Base-by-base conservation (phyloP, 2,797 vertebrate genomes). In the Cossypha heuglini region DNA sequence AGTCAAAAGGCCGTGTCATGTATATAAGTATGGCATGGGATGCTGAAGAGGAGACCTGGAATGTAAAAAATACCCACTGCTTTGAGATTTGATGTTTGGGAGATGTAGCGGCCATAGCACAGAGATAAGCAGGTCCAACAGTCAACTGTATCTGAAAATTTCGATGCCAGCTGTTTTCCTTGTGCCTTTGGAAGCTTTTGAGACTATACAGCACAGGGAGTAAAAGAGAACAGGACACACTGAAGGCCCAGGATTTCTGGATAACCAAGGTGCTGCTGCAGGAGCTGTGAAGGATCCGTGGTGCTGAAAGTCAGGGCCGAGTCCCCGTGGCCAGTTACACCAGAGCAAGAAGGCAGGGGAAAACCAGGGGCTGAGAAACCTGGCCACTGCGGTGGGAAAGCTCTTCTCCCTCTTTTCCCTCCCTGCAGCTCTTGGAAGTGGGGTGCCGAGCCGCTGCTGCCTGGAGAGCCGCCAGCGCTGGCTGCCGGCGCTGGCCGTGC, bases 91-190 rank as follows among this genome's bases (percentile, higher is more conserved):
- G 26, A n/a, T 40, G 13, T 20, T 14, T 16, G 51, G 48, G 26
- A 28, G 10, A 46, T 5, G 4, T 37, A 20, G 20, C 5, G 9
- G 16, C 29, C 0, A 0, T 1, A 20, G 37, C 43, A 11, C 0
- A 12, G 8, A 11, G 37, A 37, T 37, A 37, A 37, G 37, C 37
- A 37, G 37, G 37, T 0, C 0, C 16, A 6, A 20, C 0, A 11
- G 35, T 13, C 11, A 58, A 6, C 17, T 4, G 37, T 37, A 7
- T 0, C 1, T 1, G 26, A 42, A 18, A n/a, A 17, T 8, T 11
- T 6, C 8, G 14, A 29, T 54, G 28, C 26, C 25, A 33, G n/a
- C 25, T 7, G 0, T 26, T 55, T 63, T 29, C 29, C 29, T 71
- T 0, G 0, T 2, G 1, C 19, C n/a, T 64, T 18, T 6, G n/a